Conservation (phyloP, 1,140 invertebrate genomes). For the Hylaeus volcanicus region DNA sequence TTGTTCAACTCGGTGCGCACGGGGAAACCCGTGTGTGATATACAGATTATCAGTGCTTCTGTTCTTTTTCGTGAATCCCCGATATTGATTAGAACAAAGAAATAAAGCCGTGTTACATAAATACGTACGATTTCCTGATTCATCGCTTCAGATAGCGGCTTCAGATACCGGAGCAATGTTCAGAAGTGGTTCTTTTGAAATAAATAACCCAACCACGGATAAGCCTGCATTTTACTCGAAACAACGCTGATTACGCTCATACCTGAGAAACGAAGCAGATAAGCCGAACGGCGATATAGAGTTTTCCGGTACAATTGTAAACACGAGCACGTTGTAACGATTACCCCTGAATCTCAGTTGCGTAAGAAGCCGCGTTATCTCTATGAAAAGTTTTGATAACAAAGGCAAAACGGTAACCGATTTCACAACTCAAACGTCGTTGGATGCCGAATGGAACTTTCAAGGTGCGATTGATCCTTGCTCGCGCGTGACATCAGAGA, state of each 20-base stretch:
- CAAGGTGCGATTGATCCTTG: neutral
- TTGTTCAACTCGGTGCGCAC: too few relatives aligned
- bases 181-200: too few relatives aligned
- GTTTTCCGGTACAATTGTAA: neutral
- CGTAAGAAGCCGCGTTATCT: conserved; percentile 7
- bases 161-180: neutral
- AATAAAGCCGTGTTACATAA: too few relatives aligned
- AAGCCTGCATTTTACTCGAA: neutral
- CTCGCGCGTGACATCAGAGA: too few relatives aligned
- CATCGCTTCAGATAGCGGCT: too few relatives aligned
- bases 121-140: too few relatives aligned
- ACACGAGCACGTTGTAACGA: neutral
- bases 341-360: neutral
- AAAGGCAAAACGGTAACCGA: neutral
- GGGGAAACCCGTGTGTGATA: too few relatives aligned
- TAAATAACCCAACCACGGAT: neutral
- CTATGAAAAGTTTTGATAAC: neutral
- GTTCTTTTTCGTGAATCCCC: too few relatives aligned
- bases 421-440: neutral
- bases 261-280: neutral
- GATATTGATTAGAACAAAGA: too few relatives aligned
- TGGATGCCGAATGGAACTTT: neutral
- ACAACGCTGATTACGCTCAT: neutral
- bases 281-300: neutral
- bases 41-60: too few relatives aligned